A percentile compares a stretch with the other conserved stretches of the same genome.
These are phyloP conservation scores for Perca fluviatilis DNA, from an alignment of 2,113 vertebrate species.

Conservation along the genomic window DNA sequence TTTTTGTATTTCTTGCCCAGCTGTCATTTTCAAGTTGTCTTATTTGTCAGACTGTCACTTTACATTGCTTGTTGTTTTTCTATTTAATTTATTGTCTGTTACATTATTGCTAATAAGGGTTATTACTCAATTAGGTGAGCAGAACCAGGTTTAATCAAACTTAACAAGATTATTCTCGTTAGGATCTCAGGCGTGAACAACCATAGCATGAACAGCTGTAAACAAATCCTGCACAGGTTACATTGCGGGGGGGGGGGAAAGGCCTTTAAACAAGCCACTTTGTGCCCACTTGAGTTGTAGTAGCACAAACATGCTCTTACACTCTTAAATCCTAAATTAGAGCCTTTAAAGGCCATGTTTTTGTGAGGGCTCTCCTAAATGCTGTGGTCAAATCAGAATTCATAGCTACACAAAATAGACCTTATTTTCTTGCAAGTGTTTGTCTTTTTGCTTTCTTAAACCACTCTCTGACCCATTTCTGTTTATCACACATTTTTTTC, in stretches of 20 bases:
- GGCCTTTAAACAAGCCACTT: neutral
- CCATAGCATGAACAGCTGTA: slow-evolving; percentile 12
- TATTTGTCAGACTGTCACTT: slow-evolving; percentile 4
- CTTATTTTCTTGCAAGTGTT: neutral
- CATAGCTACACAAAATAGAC: neutral
- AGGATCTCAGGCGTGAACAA: neutral
- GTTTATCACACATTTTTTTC: neutral
- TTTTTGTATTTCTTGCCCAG: neutral
- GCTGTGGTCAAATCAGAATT: slow-evolving; percentile 12
- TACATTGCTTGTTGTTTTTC: neutral
- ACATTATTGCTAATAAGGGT: slow-evolving; percentile 12
- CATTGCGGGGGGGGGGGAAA: neutral
- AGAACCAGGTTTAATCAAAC: neutral
- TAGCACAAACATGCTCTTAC: neutral
- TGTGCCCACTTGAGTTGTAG: slow-evolving; percentile 1
- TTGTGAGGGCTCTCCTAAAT: neutral
- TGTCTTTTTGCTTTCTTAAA: slow-evolving; percentile 16
- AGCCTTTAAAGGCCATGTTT: neutral
- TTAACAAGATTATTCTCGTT: neutral
- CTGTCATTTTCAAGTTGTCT: neutral
- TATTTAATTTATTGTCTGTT: neutral
- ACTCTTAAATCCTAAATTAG: slow-evolving; percentile 8
- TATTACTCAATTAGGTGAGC: neutral
- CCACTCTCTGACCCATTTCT: neutral
- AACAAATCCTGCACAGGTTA: slow-evolving; percentile 46